Base-by-base conservation (phyloP, 1,140 invertebrate species). In the Pinna nobilis region DNA sequence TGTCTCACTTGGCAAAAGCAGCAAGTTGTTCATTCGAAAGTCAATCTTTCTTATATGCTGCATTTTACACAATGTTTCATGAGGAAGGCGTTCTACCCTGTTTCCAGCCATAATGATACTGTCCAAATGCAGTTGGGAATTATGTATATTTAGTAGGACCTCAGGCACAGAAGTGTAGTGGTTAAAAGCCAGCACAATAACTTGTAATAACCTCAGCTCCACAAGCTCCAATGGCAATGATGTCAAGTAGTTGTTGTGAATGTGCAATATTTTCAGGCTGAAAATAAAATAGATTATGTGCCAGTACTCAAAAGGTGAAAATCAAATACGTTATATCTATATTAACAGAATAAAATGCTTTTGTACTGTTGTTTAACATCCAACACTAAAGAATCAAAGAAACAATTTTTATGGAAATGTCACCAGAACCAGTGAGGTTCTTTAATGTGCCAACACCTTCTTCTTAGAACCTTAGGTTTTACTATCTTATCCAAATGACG, bases 41-140 rank as follows among this genome's bases (percentile, higher is more conserved):
- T 89, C 88, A 53, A 88, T 80, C 77, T 88, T 89, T 65, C 87
- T 86, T 7, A 87, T 83, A 60, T 88, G 84, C 32, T 80, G 74
- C 80, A 88, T 85, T 78, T 81, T 80, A 41, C 66, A 77, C 18
- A 89, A 66, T 2, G 83, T 49, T 30, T 88, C 85, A 23, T 81
- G 69, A 7, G 86, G 78, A n/a, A 87, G 70, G 67, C 76, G 76
- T 25, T 83, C 79, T 28, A 89, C 83, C 18, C 80, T 78, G 70
- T 89, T 89, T 28, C 88, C 88, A 1, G 88, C 86, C 87, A 89
- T 88, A 51, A 89, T 87, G 44, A 89, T 74, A 74, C 83, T 89
- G 70, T 89, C 87, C 13, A 89, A 70, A 76, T 83, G 67, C 1
- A 74, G 79, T 30, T 47, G 39, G 33, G 81, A 65, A 67, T 82